Evolutionary conservation across 2,888 invertebrate genomes (phyloP).

Genomic region (Eilema griseolum): DNA sequence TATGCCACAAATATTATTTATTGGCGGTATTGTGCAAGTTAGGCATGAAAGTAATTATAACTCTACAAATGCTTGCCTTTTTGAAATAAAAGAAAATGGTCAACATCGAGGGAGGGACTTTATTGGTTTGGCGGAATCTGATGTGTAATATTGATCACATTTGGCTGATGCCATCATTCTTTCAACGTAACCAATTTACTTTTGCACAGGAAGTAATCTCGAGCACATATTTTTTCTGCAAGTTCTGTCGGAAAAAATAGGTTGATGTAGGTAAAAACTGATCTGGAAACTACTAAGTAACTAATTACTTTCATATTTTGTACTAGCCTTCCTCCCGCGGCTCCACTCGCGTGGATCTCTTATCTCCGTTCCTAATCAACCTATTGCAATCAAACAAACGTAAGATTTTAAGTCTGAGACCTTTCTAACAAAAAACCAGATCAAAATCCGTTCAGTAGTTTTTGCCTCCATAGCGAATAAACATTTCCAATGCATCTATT

Average conservation of each 20-base stretch:
- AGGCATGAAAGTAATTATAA: neutral
- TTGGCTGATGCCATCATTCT: neutral
- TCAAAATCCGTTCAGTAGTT: too few species aligned
- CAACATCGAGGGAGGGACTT: neutral
- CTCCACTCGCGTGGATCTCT: too few species aligned
- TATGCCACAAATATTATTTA: too few species aligned
- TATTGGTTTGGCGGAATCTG: constrained; percentile 22
- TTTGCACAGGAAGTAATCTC: neutral
- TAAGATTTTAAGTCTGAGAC: too few species aligned
- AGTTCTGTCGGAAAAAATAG: neutral
- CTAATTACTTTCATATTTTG: neutral
- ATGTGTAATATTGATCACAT: neutral
- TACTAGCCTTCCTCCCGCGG: too few species aligned
- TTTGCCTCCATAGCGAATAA: too few species aligned
- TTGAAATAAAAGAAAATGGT: neutral
- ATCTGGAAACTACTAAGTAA: constrained; percentile 3
- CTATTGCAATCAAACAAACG: too few species aligned
- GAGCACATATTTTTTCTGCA: neutral
- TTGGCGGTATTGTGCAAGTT: too few species aligned
- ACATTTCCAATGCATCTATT: too few species aligned
- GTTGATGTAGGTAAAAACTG: neutral
- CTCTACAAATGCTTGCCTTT: neutral
- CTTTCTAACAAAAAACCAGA: too few species aligned
- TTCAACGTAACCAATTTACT: neutral
- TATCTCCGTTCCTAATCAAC: too few species aligned